Conservation (phyloP, 2,888 invertebrate species). For the Lathronympha strigana region DNA sequence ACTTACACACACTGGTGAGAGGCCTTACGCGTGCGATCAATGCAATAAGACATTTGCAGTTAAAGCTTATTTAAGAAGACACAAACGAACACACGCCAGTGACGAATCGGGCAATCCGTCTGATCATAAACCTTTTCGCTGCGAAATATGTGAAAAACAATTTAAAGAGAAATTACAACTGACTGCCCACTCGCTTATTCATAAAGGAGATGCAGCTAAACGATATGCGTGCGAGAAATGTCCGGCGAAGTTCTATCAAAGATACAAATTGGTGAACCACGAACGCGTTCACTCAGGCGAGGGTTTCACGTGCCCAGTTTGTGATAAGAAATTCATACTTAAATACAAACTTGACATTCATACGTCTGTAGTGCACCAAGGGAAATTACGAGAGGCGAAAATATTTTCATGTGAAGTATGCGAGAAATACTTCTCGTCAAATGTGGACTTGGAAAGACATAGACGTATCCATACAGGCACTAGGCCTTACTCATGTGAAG, state of each 20-base stretch:
- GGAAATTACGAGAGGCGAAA: neutral
- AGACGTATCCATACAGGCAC: neutral
- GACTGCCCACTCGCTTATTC: neutral
- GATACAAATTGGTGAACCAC: neutral
- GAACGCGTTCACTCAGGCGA: neutral
- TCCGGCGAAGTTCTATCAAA: neutral
- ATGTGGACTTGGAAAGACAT: neutral
- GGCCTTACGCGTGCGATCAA: neutral
- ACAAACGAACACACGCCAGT: neutral
- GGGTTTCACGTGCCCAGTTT: neutral
- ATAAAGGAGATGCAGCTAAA: neutral
- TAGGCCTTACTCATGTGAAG: neutral
- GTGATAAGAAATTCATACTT: neutral
- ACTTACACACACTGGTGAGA: slow-evolving; percentile 4
- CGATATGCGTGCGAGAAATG: neutral
- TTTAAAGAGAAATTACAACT: neutral
- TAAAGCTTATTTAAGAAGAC: neutral
- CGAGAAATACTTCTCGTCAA: neutral
- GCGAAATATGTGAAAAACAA: slow-evolving; percentile 1
- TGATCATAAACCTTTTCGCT: neutral
- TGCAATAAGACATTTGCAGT: neutral
- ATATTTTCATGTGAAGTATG: neutral
- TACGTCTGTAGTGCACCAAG: neutral
- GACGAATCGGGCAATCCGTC: too few species aligned
- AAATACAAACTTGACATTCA: neutral